These are phyloP conservation scores for Sycophila sp. DNA, from an alignment of 1,140 invertebrate species.

Conservation along the genomic window DNA sequence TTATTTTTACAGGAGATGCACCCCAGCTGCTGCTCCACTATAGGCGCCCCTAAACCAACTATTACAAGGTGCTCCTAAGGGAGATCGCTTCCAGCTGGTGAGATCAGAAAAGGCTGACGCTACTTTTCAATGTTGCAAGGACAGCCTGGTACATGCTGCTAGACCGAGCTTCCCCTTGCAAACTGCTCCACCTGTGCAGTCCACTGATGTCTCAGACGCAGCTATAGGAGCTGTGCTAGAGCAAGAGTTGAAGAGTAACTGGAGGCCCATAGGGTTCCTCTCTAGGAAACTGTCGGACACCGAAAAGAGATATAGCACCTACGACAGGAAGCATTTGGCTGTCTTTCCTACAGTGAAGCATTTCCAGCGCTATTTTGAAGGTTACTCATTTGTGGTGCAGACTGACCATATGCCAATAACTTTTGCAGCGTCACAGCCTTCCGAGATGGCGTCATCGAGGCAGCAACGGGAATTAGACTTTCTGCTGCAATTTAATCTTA, in stretches of 20 bases:
- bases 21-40: conserved; percentile 35
- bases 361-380: background rate
- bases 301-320: background rate
- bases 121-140: conserved; percentile 8
- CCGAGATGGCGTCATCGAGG: conserved; percentile 4
- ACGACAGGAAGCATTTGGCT: background rate
- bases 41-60: conserved; percentile 43
- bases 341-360: background rate
- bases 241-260: conserved; percentile 3
- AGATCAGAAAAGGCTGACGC: background rate
- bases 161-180: background rate
- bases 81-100: background rate
- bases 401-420: conserved; percentile 48
- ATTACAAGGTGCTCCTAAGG: no score
- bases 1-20: conserved; percentile 39
- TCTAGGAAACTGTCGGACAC: background rate
- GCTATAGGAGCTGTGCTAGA: conserved; percentile 35
- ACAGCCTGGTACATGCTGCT: background rate
- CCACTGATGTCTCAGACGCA: background rate
- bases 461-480: conserved; percentile 37
- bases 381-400: conserved; percentile 22
- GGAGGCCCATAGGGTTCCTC: background rate
- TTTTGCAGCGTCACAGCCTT: conserved; percentile 28
- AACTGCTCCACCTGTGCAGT: background rate
- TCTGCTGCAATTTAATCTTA: conserved; percentile 41